Percentiles rank a stretch among this genome's conserved stretches.
Conservation (phyloP, 2,888 invertebrate species). For the Noctua janthe region DNA sequence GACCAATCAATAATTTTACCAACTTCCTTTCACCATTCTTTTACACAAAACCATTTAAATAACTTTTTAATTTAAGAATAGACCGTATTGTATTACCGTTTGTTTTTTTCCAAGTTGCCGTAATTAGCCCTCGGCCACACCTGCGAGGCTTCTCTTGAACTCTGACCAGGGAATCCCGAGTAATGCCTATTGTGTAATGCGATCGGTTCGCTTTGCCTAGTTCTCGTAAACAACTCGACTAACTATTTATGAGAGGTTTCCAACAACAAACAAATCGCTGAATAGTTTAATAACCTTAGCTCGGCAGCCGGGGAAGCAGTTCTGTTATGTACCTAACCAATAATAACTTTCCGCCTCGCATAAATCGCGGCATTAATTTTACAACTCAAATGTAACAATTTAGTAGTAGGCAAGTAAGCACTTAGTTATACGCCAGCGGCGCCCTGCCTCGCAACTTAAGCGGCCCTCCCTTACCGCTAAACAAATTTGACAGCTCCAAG, state of each 20-base stretch:
- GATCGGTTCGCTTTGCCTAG: constrained; percentile 77
- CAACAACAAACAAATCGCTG: constrained; percentile 65
- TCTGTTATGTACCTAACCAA: constrained; percentile 69
- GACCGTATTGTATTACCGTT: constrained; percentile 73
- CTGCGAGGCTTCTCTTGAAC: constrained; percentile 85
- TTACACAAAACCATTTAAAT: constrained; percentile 38
- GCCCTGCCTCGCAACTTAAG: constrained; percentile 84
- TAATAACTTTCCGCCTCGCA: constrained; percentile 79
- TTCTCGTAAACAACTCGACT: constrained; percentile 73
- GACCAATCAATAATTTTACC: constrained; percentile 11
- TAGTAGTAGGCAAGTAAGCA: constrained; percentile 87
- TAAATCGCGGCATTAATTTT: constrained; percentile 89
- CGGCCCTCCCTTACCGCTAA: constrained; percentile 88
- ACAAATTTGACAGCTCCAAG: constrained; percentile 90
- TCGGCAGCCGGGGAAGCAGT: constrained; percentile 52
- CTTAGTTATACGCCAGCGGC: constrained; percentile 88
- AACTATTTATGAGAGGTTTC: constrained; percentile 82
- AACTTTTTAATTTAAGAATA: constrained; percentile 53
- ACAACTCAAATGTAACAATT: constrained; percentile 89
- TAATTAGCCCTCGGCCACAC: constrained; percentile 84
- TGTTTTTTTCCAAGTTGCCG: constrained; percentile 72
- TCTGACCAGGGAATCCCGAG: constrained; percentile 86
- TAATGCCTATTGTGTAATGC: constrained; percentile 83
- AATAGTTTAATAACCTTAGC: constrained; percentile 64
- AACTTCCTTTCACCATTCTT: constrained; percentile 20